A percentile compares a stretch with the other conserved stretches of the same genome.
Conservation (phyloP, 1,140 invertebrate species). For the Macrotrachela quadricornifera region DNA sequence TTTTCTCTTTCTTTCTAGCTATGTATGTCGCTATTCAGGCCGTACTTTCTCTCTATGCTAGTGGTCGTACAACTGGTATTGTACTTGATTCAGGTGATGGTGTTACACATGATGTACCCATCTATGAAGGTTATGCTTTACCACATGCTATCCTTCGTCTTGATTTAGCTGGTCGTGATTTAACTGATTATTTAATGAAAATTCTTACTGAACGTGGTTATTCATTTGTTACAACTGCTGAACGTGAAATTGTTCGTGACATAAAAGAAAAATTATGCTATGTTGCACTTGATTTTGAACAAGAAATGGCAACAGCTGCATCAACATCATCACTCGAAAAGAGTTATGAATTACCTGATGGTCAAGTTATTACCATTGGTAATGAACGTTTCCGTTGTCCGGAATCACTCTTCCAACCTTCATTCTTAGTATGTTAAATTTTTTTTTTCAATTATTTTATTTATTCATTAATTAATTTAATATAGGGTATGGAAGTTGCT, state of each 20-base stretch:
- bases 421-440: background rate
- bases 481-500: constrained; percentile 17
- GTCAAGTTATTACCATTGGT: constrained; percentile 78
- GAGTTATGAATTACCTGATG: constrained; percentile 75
- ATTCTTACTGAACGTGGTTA: constrained; percentile 86
- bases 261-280: constrained; percentile 63
- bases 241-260: constrained; percentile 8
- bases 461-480: too few relatives aligned
- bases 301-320: constrained; percentile 79
- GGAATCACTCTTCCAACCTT: constrained; percentile 65
- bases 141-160: constrained; percentile 59
- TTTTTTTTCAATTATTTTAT: constrained; percentile 16
- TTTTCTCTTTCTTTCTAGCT: constrained; percentile 16
- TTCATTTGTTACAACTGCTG: constrained; percentile 63
- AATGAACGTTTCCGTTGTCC: constrained; percentile 86
- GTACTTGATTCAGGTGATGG: constrained; percentile 75
- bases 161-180: constrained; percentile 71
- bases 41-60: constrained; percentile 69
- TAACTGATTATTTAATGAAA: constrained; percentile 88
- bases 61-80: constrained; percentile 80
- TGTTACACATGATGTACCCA: constrained; percentile 78
- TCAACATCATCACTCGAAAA: constrained; percentile 65
- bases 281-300: constrained; percentile 69
- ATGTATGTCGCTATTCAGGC: constrained; percentile 57
- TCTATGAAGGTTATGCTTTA: constrained; percentile 62